These are phyloP conservation scores for Trachops cirrhosus DNA, from an alignment of 2,797 vertebrate species.

Conservation along the genomic window DNA sequence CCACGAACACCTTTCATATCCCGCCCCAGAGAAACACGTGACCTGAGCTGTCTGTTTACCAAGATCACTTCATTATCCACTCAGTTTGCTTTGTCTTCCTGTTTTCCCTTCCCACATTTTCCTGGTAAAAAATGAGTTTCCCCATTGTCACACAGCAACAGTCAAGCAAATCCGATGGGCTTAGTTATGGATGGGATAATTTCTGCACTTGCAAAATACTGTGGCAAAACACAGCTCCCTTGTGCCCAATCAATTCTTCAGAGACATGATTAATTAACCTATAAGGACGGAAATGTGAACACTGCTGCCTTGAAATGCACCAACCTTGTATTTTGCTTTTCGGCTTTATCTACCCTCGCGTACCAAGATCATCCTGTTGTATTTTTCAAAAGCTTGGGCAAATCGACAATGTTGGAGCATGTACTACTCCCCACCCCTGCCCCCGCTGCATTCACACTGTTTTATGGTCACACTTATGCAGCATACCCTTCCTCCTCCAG, in stretches of 20 bases:
- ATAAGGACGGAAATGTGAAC: not conserved
- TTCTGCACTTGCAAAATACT: constrained; percentile 13
- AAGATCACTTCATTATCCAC: not conserved
- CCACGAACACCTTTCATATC: not conserved
- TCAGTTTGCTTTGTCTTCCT: not conserved
- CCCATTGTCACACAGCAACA: not conserved
- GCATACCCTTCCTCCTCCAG: not conserved
- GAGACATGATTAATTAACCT: constrained; percentile 29
- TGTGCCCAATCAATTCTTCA: constrained; percentile 27
- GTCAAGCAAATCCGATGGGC: not conserved
- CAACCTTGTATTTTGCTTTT: not conserved
- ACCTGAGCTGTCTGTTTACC: not conserved
- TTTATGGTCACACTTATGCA: not conserved
- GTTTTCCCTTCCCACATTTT: not conserved
- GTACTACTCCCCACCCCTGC: not conserved
- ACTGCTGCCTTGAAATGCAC: not conserved
- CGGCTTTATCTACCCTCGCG: not conserved
- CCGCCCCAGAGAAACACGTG: not conserved
- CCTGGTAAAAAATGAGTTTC: constrained; percentile 41
- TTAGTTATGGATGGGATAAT: constrained; percentile 9
- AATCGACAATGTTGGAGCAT: not conserved
- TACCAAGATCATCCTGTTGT: not conserved
- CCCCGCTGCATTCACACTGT: not conserved
- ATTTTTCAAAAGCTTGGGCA: constrained; percentile 16
- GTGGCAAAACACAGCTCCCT: not conserved